Evolutionary conservation across 2,113 vertebrate species (phyloP).

Genomic region (Narcine bancroftii): DNA sequence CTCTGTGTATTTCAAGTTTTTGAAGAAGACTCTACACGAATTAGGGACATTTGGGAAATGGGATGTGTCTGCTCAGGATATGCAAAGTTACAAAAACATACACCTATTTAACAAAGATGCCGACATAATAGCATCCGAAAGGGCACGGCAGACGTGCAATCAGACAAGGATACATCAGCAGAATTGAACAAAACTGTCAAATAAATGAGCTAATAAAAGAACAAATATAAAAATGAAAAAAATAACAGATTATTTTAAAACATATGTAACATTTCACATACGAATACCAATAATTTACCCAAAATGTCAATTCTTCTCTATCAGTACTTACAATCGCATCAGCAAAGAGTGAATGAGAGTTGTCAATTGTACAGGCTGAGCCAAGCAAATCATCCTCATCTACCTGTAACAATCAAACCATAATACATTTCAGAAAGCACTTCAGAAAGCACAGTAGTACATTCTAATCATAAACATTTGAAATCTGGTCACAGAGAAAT

Average conservation of each 20-base stretch:
- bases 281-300: neutral
- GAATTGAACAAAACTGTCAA: neutral
- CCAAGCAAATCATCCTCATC: constrained; percentile 82
- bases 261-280: neutral
- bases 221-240: neutral
- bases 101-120: neutral
- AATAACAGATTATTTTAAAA: neutral
- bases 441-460: too few relatives aligned
- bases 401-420: constrained; percentile 49
- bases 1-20: neutral
- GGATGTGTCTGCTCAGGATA: neutral
- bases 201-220: neutral
- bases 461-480: too few relatives aligned
- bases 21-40: neutral
- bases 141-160: neutral
- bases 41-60: neutral
- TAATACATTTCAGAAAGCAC: too few relatives aligned
- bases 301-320: neutral
- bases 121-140: neutral
- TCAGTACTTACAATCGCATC: constrained; percentile 71
- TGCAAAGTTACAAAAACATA: neutral
- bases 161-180: neutral
- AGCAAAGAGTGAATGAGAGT: constrained; percentile 81
- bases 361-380: constrained; percentile 79
- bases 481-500: neutral